Evolutionary conservation across 2,888 invertebrate genomes (phyloP).

Genomic region (Pharmacophagus antenor): DNA sequence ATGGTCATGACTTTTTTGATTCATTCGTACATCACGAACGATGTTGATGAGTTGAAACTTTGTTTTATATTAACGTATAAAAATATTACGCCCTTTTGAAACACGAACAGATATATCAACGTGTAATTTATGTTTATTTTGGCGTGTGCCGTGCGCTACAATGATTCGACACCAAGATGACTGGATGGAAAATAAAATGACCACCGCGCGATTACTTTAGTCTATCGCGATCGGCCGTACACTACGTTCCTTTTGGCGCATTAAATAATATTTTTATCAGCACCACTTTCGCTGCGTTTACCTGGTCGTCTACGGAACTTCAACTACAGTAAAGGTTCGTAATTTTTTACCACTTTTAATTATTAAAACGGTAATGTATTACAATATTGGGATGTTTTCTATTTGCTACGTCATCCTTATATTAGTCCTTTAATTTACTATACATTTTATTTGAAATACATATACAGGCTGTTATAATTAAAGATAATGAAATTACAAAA

Average conservation of each 20-base stretch:
- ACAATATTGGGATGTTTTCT: not conserved
- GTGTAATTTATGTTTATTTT: conserved; percentile 17
- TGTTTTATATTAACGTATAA: not conserved
- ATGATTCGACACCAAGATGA: conserved; percentile 6
- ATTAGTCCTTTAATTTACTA: too few relatives aligned
- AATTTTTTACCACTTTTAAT: not conserved
- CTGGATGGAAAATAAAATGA: conserved; percentile 21
- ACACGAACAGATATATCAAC: conserved; percentile 1
- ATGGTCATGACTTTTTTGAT: not conserved
- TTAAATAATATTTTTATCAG: conserved; percentile 5
- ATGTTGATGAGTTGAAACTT: not conserved
- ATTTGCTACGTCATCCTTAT: too few relatives aligned
- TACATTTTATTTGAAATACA: too few relatives aligned
- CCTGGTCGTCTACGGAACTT: not conserved
- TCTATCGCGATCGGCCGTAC: conserved; percentile 18
- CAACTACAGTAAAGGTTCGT: not conserved
- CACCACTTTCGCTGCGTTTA: not conserved
- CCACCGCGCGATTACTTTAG: conserved; percentile 3
- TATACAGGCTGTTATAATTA: too few relatives aligned
- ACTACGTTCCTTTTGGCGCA: conserved; percentile 4
- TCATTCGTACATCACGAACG: not conserved
- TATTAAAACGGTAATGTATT: not conserved
- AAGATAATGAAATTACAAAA: too few relatives aligned
- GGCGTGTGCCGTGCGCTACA: conserved; percentile 11
- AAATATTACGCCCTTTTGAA: conserved; percentile 15